Evolutionary conservation across 92 coral and sea anemone species (phyloP).

Genomic region (Hydrozoanthus gracilis): DNA sequence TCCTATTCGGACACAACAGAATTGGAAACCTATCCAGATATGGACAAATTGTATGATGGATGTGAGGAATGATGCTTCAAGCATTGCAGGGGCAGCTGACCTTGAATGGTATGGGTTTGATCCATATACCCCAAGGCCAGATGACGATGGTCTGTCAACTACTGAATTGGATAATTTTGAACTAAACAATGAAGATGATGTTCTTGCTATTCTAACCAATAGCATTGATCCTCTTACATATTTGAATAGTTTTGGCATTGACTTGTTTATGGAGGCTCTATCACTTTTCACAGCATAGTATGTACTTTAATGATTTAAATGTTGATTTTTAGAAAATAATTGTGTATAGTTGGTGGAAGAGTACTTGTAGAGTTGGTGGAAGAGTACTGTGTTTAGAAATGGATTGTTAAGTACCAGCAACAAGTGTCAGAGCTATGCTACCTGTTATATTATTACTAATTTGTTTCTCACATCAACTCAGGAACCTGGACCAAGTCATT

Average conservation of each 20-base stretch:
- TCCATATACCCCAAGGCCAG: slow-evolving; percentile 56
- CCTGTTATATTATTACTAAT: neutral
- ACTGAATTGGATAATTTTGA: slow-evolving; percentile 34
- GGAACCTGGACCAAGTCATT: neutral
- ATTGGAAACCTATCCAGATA: slow-evolving; percentile 69
- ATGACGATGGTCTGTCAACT: slow-evolving; percentile 47
- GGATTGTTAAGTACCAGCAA: neutral
- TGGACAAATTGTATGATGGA: slow-evolving; percentile 76
- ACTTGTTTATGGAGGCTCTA: slow-evolving; percentile 32
- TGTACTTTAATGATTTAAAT: slow-evolving; percentile 13
- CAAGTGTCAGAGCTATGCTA: neutral
- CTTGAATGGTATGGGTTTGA: slow-evolving; percentile 56
- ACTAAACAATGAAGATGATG: slow-evolving; percentile 31
- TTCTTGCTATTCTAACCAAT: slow-evolving; percentile 15
- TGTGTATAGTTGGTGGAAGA: no score
- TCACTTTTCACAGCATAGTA: slow-evolving; percentile 35
- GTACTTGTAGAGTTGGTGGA: neutral
- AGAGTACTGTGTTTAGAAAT: neutral
- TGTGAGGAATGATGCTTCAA: slow-evolving; percentile 12
- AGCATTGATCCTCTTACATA: slow-evolving; percentile 30
- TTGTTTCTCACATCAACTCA: neutral
- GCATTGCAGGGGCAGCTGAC: slow-evolving; percentile 29
- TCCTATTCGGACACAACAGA: slow-evolving; percentile 61
- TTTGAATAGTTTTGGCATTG: slow-evolving; percentile 37
- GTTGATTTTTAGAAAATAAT: slow-evolving; percentile 2